Base-by-base conservation (phyloP, 2,888 invertebrate species). In the Mythimna ferrago region DNA sequence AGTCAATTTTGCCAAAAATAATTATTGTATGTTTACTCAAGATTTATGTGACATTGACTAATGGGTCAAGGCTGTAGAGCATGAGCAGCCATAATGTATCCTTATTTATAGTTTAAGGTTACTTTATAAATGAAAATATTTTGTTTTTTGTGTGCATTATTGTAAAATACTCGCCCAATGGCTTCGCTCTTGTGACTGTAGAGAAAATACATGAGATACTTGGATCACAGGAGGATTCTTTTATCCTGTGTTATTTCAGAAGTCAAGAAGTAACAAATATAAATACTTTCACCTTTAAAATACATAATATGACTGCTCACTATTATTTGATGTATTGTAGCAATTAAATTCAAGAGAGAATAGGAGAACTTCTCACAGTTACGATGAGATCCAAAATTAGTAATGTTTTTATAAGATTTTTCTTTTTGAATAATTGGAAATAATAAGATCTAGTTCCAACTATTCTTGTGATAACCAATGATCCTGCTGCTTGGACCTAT, bases 21-120 rank as follows among this genome's bases (percentile, higher is more conserved):
- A 48, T 61, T 10, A 35, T 26, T 44, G 66, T 54, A 44, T 63
- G 32, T 64, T 48, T 64, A 21, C 10, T 66, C 41, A 51, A 61
- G 56, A 44, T 32, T 69, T 19, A 35, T n/a, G 61, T 68, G 66
- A 60, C 80, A 76, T 80, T 84, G 80, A 80, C 60, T 73, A 69
- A 6, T 48, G 16, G 69, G 81, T 81, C 83, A 83, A 78, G 82
- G 81, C 53, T 53, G 32, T 35, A 11, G n/a, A 61, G 21, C 53
- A 70, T 53, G 26, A 62, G 70, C 54, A 75, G 35, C 21, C 57
- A 35, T 69, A 32, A 19, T 56, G 32, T 76, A 44, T 56, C 51
- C 57, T 44, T 63, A 70, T 58, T 76, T 57, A 57, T 48, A 56
- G 56, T 70, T 32, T 19, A 53, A 58, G 41, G 51, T 63, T 26